Evolutionary conservation across 2,797 vertebrate genomes (phyloP).

Genomic region (Ispidina picta): DNA sequence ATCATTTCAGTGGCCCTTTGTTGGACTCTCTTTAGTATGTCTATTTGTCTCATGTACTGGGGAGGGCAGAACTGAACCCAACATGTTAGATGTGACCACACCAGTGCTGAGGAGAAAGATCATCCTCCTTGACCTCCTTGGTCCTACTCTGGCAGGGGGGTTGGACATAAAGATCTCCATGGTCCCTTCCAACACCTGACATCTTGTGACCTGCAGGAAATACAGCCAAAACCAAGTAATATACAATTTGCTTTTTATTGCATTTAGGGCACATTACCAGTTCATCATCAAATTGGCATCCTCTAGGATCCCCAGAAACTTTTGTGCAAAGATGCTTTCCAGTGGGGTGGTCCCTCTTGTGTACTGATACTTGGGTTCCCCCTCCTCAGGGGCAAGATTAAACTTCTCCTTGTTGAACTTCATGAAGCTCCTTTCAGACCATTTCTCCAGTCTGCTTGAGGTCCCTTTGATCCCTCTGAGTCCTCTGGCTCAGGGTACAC

Average conservation of each 20-base stretch:
- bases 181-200: too few relatives aligned
- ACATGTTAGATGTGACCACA: not conserved
- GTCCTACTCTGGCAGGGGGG: too few relatives aligned
- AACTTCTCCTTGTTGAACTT: not conserved
- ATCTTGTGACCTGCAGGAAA: too few relatives aligned
- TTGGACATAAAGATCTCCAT: too few relatives aligned
- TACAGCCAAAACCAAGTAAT: too few relatives aligned
- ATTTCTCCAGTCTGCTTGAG: too few relatives aligned
- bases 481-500: too few relatives aligned
- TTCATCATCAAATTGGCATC: not conserved
- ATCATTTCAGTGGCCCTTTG: not conserved
- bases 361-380: not conserved
- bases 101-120: not conserved
- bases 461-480: too few relatives aligned
- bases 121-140: not conserved
- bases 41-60: not conserved
- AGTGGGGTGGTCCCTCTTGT: fast-evolving
- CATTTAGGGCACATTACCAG: not conserved
- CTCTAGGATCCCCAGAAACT: not conserved
- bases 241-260: not conserved
- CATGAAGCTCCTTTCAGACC: not conserved
- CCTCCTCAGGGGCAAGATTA: not conserved
- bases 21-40: not conserved
- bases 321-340: not conserved
- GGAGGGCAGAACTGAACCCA: not conserved